phyloP scores from a whole-genome alignment of 2,797 vertebrate species.

The Rhyacichthys aspro region DNA sequence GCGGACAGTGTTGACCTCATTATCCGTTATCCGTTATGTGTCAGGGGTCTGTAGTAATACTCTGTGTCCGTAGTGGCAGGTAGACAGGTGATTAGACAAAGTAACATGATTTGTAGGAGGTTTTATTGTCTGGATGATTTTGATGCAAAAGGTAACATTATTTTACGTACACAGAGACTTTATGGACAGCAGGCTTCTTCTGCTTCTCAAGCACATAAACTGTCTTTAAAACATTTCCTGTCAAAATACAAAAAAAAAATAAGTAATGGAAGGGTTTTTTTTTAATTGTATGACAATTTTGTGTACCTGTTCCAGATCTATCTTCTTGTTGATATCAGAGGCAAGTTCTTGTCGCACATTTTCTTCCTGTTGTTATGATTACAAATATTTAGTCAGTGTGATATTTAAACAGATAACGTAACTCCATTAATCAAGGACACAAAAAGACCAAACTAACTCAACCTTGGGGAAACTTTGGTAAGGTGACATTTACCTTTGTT shows the following conservation, averaged over 20 bases:
- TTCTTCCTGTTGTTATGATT: conserved; percentile 52
- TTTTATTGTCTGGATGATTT: conserved; percentile 2
- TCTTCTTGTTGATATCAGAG: conserved; percentile 56
- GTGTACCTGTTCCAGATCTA: conserved; percentile 73
- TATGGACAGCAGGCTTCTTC: conserved; percentile 14
- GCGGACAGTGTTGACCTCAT: conserved; percentile 43
- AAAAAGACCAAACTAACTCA: conserved; percentile 19
- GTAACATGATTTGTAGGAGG: conserved; percentile 15
- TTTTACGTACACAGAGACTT: conserved; percentile 15
- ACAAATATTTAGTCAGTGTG: conserved; percentile 13
- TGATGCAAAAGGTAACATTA: conserved; percentile 2
- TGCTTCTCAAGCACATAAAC: conserved; percentile 14
- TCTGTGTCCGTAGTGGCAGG: conserved; percentile 38
- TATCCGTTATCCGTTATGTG: conserved; percentile 35
- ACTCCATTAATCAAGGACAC: background rate
- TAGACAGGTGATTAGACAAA: conserved; percentile 23
- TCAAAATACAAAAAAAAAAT: conserved; percentile 16
- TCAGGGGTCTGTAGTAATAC: conserved; percentile 22
- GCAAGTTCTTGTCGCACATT: conserved; percentile 40
- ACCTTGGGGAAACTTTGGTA: conserved; percentile 40
- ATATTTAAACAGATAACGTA: conserved; percentile 6
- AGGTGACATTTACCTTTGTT: conserved; percentile 33
- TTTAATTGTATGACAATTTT: conserved; percentile 1
- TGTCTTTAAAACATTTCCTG: conserved; percentile 66
- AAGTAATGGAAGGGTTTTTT: conserved; percentile 1